These are phyloP conservation scores for Trypoxylus dichotomus DNA, from an alignment of 1,140 invertebrate species.

Conservation along the genomic window DNA sequence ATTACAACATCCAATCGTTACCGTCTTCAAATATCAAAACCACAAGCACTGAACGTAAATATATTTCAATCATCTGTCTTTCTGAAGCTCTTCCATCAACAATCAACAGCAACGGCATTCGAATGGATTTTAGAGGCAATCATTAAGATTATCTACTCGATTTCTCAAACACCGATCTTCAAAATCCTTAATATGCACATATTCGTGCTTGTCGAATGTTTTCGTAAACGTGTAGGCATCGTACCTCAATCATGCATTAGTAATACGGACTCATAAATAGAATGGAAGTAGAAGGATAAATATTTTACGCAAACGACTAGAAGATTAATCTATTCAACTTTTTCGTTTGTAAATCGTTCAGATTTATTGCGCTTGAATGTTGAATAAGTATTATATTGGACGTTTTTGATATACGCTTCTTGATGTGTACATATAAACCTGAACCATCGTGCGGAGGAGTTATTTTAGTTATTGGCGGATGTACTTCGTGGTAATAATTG, in stretches of 20 bases:
- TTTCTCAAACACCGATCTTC: not conserved
- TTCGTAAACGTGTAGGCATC: not conserved
- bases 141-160: not conserved
- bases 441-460: not conserved
- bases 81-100: not conserved
- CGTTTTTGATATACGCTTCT: constrained; percentile 1
- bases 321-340: not conserved
- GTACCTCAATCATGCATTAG: not conserved
- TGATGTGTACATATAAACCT: not conserved
- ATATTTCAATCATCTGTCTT: not conserved
- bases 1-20: too few species aligned
- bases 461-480: constrained; percentile 22
- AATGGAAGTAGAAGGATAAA: not conserved
- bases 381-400: constrained; percentile 20
- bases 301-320: constrained; percentile 9
- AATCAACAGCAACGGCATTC: not conserved
- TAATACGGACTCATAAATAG: not conserved
- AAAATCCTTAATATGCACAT: not conserved
- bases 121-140: not conserved
- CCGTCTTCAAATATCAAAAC: too few species aligned
- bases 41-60: not conserved
- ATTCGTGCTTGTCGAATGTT: not conserved
- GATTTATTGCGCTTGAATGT: constrained; percentile 4
- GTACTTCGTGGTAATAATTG: constrained; percentile 11
- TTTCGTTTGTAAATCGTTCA: constrained; percentile 9